phyloP scores from a whole-genome alignment of 23 tunicate species.

The Corella eumyota region DNA sequence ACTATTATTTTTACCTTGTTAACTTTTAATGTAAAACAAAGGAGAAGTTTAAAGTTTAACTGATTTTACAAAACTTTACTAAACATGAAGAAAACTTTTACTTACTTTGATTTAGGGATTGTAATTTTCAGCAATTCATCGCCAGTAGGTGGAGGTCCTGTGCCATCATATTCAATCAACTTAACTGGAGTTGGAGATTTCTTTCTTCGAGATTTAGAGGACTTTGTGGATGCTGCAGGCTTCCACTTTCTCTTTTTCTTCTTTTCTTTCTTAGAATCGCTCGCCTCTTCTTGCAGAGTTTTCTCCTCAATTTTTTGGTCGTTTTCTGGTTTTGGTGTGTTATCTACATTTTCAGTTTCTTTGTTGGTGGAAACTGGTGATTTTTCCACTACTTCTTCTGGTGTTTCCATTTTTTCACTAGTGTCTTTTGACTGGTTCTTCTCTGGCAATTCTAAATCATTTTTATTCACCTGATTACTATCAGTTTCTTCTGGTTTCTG shows the following conservation, averaged over 20 bases:
- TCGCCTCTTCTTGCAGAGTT: neutral
- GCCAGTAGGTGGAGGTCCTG: constrained; percentile 63
- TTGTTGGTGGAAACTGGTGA: neutral
- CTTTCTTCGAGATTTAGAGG: neutral
- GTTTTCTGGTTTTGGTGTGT: constrained; percentile 2
- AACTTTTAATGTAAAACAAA: too few species aligned
- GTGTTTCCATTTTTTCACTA: constrained; percentile 5
- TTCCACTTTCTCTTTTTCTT: neutral
- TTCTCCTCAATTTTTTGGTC: neutral
- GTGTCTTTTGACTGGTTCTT: constrained; percentile 3
- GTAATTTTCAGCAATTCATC: constrained; percentile 66
- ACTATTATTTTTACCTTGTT: too few species aligned
- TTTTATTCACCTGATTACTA: too few species aligned
- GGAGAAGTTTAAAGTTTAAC: too few species aligned
- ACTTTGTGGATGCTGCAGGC: neutral
- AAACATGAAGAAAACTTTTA: neutral
- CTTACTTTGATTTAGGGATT: constrained; percentile 68
- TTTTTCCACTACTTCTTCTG: constrained; percentile 9
- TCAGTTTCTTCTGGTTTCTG: too few species aligned
- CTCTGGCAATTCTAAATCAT: neutral
- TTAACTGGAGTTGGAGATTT: too few species aligned
- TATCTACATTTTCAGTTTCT: constrained; percentile 2
- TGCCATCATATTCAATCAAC: constrained; percentile 62
- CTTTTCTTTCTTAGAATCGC: neutral
- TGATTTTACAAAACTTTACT: too few species aligned